Percentiles rank a stretch among this genome's conserved stretches.
phyloP scores from a whole-genome alignment of 2,888 invertebrate genomes.

The Cheilosia grossa region DNA sequence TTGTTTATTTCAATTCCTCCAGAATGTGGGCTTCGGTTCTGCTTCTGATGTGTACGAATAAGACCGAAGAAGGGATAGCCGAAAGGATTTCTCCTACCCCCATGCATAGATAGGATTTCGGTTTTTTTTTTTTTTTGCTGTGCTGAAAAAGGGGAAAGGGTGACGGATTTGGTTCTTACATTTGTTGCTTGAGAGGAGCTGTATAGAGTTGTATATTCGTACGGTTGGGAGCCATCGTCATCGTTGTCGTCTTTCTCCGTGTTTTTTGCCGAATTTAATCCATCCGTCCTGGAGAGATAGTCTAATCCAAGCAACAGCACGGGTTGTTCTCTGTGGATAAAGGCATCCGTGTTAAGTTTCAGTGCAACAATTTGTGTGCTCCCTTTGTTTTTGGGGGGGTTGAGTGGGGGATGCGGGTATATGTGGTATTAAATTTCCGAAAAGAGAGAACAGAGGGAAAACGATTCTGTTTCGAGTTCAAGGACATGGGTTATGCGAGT shows the following conservation, averaged over 20 bases:
- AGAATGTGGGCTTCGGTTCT: constrained; percentile 61
- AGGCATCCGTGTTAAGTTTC: constrained; percentile 72
- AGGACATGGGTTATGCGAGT: constrained; percentile 47
- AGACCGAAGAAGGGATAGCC: constrained; percentile 7
- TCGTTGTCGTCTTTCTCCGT: constrained; percentile 21
- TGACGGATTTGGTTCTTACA: constrained; percentile 73
- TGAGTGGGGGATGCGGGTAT: constrained; percentile 7
- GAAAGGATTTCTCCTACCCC: constrained; percentile 49
- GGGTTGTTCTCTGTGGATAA: constrained; percentile 62
- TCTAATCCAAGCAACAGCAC: constrained; percentile 72
- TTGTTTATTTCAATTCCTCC: constrained; percentile 75
- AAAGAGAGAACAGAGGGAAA: constrained; percentile 16
- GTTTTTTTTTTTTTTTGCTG: constrained; percentile 16
- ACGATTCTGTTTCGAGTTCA: constrained; percentile 66
- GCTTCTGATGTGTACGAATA: constrained; percentile 8
- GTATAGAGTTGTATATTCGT: constrained; percentile 37
- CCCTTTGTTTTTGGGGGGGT: background rate
- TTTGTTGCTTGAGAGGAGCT: constrained; percentile 71
- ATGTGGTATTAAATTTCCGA: constrained; percentile 63
- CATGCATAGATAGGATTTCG: constrained; percentile 60
- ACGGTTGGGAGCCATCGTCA: constrained; percentile 24
- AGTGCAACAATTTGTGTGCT: constrained; percentile 50
- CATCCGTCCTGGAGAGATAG: constrained; percentile 61
- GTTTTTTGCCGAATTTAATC: constrained; percentile 71
- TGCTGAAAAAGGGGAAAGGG: constrained; percentile 43